Conservation (phyloP, 2,113 vertebrate genomes). For the Crotalus tigris region DNA sequence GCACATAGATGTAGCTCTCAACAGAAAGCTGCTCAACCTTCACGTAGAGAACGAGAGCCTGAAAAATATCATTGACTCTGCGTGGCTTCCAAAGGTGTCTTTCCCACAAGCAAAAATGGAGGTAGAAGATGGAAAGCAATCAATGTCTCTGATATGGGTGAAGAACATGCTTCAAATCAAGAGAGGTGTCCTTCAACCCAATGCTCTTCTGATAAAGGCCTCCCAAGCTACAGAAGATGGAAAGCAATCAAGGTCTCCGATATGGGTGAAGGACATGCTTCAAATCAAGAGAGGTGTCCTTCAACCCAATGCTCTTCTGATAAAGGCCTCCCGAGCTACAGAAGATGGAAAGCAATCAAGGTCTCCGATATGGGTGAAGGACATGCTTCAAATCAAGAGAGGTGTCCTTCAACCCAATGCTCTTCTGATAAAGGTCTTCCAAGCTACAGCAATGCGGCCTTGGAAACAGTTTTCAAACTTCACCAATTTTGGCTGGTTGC, state of each 20-base stretch:
- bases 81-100: background rate
- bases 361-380: background rate
- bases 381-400: background rate
- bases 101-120: background rate
- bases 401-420: background rate
- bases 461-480: conserved; percentile 25
- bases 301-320: background rate
- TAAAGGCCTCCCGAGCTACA: background rate
- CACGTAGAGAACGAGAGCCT: background rate
- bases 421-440: background rate
- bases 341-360: background rate
- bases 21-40: background rate
- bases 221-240: too few relatives aligned
- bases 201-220: background rate
- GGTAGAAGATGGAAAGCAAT: background rate
- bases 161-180: background rate
- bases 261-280: background rate
- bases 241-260: background rate
- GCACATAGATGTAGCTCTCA: background rate
- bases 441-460: background rate
- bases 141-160: background rate
- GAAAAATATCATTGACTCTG: background rate
- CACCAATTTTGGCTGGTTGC: conserved; percentile 50
- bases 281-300: background rate
- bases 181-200: background rate